phyloP scores from a whole-genome alignment of 2,888 invertebrate genomes.

The Hartigia nigra region DNA sequence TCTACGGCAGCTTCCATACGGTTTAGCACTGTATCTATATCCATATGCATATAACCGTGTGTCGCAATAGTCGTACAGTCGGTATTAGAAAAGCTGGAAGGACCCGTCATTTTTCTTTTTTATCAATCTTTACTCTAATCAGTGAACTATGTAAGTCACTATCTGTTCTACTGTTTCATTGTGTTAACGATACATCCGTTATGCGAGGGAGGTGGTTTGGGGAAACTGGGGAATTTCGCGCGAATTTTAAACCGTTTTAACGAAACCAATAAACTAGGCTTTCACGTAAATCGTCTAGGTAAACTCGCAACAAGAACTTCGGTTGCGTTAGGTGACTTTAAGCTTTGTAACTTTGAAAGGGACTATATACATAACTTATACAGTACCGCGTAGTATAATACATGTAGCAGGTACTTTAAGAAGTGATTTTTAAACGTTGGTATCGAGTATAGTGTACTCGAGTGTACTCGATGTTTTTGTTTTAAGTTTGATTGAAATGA shows the following conservation, averaged over 20 bases:
- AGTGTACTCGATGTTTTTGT: too few species aligned
- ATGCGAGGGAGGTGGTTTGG: background rate
- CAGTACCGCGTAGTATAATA: too few species aligned
- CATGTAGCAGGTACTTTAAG: background rate
- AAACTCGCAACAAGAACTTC: background rate
- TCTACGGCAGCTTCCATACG: background rate
- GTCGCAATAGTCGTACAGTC: too few species aligned
- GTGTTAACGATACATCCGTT: background rate
- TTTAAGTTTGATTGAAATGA: too few species aligned
- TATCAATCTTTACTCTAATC: background rate
- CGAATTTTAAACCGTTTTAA: background rate
- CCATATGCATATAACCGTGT: too few species aligned
- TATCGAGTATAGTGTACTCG: too few species aligned
- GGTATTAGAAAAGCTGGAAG: background rate
- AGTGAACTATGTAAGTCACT: too few species aligned
- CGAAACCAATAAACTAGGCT: background rate
- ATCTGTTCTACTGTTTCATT: too few species aligned
- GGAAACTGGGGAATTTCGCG: background rate
- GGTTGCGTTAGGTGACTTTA: background rate
- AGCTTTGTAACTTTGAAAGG: background rate
- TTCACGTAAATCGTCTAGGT: background rate
- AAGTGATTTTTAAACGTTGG: background rate
- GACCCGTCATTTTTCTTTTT: background rate
- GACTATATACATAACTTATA: background rate
- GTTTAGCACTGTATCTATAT: background rate